Conservation (phyloP, 2,113 vertebrate genomes). For the Engraulis encrasicolus region DNA sequence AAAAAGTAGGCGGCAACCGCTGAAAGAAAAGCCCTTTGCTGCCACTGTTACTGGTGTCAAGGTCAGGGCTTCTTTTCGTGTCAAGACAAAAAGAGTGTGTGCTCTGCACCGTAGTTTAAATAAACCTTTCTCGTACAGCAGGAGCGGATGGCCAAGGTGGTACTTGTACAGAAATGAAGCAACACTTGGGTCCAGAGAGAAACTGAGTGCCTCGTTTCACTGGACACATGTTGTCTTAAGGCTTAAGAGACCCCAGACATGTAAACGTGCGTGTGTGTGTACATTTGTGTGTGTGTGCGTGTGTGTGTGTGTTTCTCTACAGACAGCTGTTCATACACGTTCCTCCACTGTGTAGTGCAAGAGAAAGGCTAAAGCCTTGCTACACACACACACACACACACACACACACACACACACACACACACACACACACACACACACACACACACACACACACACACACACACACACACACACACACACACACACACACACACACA, state of each 20-base stretch:
- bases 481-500: too few relatives aligned
- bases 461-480: too few relatives aligned
- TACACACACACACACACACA: constrained; percentile 33
- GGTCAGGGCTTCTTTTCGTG: neutral
- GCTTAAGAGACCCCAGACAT: neutral
- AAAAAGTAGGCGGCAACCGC: constrained; percentile 35
- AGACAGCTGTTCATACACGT: constrained; percentile 32
- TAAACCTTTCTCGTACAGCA: neutral
- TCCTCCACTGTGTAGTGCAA: neutral
- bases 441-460: too few relatives aligned
- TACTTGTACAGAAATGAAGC: neutral
- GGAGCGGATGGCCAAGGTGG: neutral
- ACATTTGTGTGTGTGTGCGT: too few relatives aligned
- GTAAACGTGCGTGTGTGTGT: neutral
- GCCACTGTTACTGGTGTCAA: constrained; percentile 14
- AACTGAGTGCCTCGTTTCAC: neutral
- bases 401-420: too few relatives aligned
- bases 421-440: too few relatives aligned
- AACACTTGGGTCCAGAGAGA: neutral
- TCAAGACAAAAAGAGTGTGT: neutral
- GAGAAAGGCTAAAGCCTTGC: constrained; percentile 37
- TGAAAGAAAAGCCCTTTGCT: constrained; percentile 17
- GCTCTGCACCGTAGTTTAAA: neutral
- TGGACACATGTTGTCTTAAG: neutral
- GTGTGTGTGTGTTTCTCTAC: too few relatives aligned